Evolutionary conservation across 2,888 invertebrate genomes (phyloP), one percentile per base, ranked within the genome.

Genomic region (Campopleginae sp.): DNA sequence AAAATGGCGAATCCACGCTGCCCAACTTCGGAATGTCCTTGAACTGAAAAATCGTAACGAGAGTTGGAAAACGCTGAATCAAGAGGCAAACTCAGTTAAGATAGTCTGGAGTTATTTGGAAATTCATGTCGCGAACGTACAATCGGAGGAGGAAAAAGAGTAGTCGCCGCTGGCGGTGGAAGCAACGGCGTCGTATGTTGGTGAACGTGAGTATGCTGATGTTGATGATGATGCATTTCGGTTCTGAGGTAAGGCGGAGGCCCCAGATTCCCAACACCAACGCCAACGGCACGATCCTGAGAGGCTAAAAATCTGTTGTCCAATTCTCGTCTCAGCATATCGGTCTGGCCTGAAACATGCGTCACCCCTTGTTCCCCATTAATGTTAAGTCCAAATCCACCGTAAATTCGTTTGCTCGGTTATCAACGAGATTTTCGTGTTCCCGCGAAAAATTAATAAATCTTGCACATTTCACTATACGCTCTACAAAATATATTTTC

Each of bases 161-260:
- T 94, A 2, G 93, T 89, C 71, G 95, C 94, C 80, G 95, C 94
- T 31, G 95, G 95, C 31, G 95, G 95, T 74, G 96, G 95, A 85
- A 96, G 92, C 82, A 96, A 94, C 81, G 96, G 95, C 81, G 97
- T 95, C 88, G 97, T 97, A 93, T 97, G 97, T 92, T 98, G 98
- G 95, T 98, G 98, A 91, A 98, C 97, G 94, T 98, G 97, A 77
- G 97, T 97, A 94, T 98, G 98, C 93, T 98, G 98, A 94, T 98
- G 98, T 94, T 98, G 98, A 95, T 98, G 98, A 94, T 98, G 98
- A 94, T 98, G 98, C 96, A 98, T 96, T 95, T 98, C 98, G 74
- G 97, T 98, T 91, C 97, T 96, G 92, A 97, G 95, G 89, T 94
- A 95, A 90, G 96, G 96, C 75, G 96, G 95, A 85, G 95, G 94